Base-by-base conservation (phyloP, 2,797 vertebrate species). In the Coreius guichenoti region DNA sequence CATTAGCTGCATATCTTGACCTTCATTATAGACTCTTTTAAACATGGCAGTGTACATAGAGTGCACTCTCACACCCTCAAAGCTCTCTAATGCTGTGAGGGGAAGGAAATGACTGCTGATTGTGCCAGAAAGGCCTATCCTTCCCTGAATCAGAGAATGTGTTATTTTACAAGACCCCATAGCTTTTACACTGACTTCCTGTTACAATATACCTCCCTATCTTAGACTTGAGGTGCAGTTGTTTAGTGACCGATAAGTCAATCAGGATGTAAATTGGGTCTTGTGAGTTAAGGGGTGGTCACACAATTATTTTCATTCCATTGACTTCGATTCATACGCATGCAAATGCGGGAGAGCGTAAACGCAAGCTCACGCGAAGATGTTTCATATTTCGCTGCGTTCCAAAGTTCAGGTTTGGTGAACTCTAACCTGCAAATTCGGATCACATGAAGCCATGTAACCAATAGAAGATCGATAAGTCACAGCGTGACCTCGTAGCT, bases 51-150 rank as follows among this genome's bases (percentile, higher is more conserved):
- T 63, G 47, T 4, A 68, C 78, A 77, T n/a, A 81, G 54, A 81
- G 47, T 74, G 47, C 47, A 75, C 54, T 23, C 77, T 84, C 82
- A 39, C 61, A 81, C 79, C 39, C 39, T 47, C 54, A 5, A 21
- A 73, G 45, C 76, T 73, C 17, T 80, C 33, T 83, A 82, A 65
- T 45, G 56, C 80, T 45, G 45, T 45, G 70, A 79, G 45, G 54
- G 83, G 85, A 89, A 89, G 90, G 89, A 87, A 89, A 77, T 49
- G 43, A 49, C 68, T 86, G 83, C 47, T 73, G 73, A 54, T 76
- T 85, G 65, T 83, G 77, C 47, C 45, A 86, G 82, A 90, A 72
- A 67, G 36, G 63, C 13, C 68, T 5, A 77, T 69, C 68, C 80
- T 83, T 86, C 86, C 74, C 47, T 33, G 67, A 49, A 82, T 80